Percentiles rank a stretch among this genome's conserved stretches.
Evolutionary conservation across 2,888 invertebrate species (phyloP).

Genomic region (Glaucopsyche alexis): DNA sequence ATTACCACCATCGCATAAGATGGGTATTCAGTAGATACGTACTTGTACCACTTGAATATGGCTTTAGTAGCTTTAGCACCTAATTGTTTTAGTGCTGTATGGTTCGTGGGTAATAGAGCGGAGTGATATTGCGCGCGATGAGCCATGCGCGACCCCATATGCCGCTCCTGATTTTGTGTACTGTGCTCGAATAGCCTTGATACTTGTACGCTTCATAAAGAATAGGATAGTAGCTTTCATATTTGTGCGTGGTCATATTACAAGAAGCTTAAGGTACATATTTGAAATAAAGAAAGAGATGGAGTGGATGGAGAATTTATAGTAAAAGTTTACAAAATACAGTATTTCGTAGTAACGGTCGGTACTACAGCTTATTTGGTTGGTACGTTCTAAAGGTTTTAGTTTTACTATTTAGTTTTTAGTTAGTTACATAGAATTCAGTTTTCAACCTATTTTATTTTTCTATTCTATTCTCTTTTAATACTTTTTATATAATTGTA

Average conservation of each 20-base stretch:
- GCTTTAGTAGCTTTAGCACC: neutral
- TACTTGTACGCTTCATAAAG: conserved; percentile 43
- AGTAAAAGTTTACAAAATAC: too few relatives aligned
- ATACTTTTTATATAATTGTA: neutral
- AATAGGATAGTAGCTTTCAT: too few relatives aligned
- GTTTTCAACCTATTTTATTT: neutral
- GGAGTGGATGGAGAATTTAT: too few relatives aligned
- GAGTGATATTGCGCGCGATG: conserved; percentile 53
- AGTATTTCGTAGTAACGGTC: too few relatives aligned
- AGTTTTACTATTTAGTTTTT: too few relatives aligned
- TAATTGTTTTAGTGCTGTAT: conserved; percentile 5
- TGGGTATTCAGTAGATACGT: neutral
- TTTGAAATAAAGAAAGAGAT: too few relatives aligned
- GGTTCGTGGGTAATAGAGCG: conserved; percentile 45
- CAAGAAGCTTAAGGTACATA: too few relatives aligned
- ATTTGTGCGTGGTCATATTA: too few relatives aligned
- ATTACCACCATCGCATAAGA: too few relatives aligned
- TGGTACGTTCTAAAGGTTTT: too few relatives aligned
- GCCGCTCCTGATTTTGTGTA: conserved; percentile 41
- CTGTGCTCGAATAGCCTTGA: conserved; percentile 41
- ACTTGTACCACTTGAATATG: neutral
- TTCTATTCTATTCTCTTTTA: neutral
- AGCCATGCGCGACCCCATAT: conserved; percentile 52
- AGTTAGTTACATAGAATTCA: too few relatives aligned
- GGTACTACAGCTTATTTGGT: too few relatives aligned